Conservation (phyloP, 2,113 vertebrate species). For the Neofelis nebulosa region DNA sequence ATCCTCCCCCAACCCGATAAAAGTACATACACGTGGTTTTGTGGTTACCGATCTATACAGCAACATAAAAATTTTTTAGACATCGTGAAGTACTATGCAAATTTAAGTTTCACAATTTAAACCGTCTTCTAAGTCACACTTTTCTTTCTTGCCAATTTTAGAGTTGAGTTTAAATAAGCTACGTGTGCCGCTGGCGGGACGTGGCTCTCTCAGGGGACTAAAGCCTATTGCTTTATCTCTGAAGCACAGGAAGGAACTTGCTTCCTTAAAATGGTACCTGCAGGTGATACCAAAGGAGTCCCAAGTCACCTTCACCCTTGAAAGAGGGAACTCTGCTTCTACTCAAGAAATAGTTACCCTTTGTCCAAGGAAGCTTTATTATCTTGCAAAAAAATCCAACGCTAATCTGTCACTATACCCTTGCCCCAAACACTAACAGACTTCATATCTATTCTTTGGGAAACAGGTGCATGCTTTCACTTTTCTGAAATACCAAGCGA, state of each 20-base stretch:
- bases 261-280: not conserved
- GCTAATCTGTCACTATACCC: not conserved
- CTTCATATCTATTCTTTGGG: not conserved
- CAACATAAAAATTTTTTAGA: not conserved
- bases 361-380: not conserved
- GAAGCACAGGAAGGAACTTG: not conserved
- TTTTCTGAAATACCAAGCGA: slow-evolving; percentile 31
- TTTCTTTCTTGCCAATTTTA: not conserved
- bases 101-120: slow-evolving; percentile 15
- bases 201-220: not conserved
- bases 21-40: not conserved
- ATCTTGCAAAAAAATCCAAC: not conserved
- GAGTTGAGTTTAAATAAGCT: not conserved
- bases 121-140: not conserved
- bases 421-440: not conserved
- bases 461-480: not conserved
- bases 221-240: not conserved
- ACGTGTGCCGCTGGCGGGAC: not conserved
- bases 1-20: not conserved
- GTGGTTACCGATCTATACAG: not conserved
- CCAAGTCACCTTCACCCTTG: not conserved
- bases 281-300: not conserved
- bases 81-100: not conserved
- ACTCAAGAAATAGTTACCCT: not conserved
- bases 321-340: not conserved